A percentile compares a stretch with the other conserved stretches of the same genome.
Conservation (phyloP, 2,888 invertebrate genomes). For the Hanleya hanleyi region DNA sequence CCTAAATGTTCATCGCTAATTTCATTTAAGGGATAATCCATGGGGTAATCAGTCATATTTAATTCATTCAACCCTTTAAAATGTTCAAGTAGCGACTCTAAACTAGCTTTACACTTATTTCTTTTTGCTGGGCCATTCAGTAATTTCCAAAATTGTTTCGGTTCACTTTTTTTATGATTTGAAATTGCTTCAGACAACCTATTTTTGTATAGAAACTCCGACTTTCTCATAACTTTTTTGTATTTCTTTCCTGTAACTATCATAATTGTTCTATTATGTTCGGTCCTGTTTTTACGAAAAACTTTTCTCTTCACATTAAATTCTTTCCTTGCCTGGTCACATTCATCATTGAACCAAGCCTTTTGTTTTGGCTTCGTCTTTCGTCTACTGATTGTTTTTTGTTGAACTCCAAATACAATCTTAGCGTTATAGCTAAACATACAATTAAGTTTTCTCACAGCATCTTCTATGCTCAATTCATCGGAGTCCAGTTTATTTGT, state of each 20-base stretch:
- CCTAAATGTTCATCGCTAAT: neutral
- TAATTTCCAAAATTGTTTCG: neutral
- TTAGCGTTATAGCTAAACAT: neutral
- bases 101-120: neutral
- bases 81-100: neutral
- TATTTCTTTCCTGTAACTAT: neutral
- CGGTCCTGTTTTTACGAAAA: neutral
- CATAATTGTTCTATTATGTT: neutral
- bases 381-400: neutral
- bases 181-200: neutral
- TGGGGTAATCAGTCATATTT: neutral
- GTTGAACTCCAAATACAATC: neutral
- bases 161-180: neutral
- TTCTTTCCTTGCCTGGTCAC: neutral
- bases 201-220: neutral
- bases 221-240: neutral
- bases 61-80: neutral
- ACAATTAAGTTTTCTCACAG: neutral
- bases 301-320: neutral
- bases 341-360: neutral
- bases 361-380: neutral
- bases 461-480: neutral
- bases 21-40: neutral
- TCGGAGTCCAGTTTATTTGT: no score
- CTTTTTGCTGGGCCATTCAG: neutral